Conservation (phyloP, 2,797 vertebrate species). For the Takifugu rubripes region DNA sequence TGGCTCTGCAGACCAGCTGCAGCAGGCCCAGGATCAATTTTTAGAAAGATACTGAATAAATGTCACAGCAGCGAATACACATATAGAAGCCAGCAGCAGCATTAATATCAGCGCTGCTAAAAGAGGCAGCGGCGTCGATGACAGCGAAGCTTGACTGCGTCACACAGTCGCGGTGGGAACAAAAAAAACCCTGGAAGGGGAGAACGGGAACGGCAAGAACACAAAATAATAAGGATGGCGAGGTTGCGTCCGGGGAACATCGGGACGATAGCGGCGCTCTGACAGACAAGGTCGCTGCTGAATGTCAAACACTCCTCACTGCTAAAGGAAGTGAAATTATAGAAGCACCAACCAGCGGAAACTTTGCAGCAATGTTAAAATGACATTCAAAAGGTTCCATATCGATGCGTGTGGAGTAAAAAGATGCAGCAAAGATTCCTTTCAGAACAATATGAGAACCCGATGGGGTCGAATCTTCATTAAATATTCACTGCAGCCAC, state of each 20-base stretch:
- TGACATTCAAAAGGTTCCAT: background rate
- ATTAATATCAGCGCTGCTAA: background rate
- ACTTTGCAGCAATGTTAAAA: background rate
- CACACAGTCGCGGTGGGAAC: slow-evolving; percentile 6
- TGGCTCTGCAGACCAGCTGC: slow-evolving; percentile 56
- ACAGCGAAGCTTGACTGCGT: slow-evolving; percentile 10
- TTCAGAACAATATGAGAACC: background rate
- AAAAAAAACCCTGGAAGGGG: slow-evolving; percentile 12
- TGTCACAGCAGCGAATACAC: slow-evolving; percentile 22
- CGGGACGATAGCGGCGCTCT: background rate
- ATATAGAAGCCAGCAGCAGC: background rate
- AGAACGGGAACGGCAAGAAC: background rate
- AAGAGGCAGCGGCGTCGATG: background rate
- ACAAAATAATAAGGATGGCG: background rate
- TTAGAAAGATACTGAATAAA: slow-evolving; percentile 49
- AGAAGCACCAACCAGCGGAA: slow-evolving; percentile 9
- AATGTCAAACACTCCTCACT: slow-evolving; percentile 20
- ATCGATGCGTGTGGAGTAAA: background rate
- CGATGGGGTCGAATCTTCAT: background rate
- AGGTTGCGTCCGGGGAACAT: background rate
- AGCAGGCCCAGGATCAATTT: slow-evolving; percentile 53
- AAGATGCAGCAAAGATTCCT: background rate
- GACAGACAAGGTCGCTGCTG: slow-evolving; percentile 30
- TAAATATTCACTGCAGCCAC: slow-evolving; percentile 2
- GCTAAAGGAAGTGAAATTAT: slow-evolving; percentile 25